Evolutionary conservation across 2,888 invertebrate species (phyloP), one percentile per base, ranked within the genome.

Genomic region (Drosophila quinaria): DNA sequence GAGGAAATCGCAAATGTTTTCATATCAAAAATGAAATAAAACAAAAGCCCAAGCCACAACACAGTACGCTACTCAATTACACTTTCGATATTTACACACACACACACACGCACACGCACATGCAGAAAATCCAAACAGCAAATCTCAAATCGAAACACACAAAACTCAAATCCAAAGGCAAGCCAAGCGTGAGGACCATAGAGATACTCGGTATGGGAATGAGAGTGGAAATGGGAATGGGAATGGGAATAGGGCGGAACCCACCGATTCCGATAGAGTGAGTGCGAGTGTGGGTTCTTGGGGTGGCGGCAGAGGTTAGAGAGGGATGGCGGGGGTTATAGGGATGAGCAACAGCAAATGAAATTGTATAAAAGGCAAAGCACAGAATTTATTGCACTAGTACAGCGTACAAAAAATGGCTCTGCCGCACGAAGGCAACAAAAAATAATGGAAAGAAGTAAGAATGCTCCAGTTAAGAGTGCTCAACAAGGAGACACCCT

Each of bases 1-100:
- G 19, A 72, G 63, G 65, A 19, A 10, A 65, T 74, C 72, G 73
- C 81, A 87, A 87, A 89, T 84, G 89, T 83, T 85, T 85, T 87
- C 62, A 89, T 89, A 89, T 85, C 89, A 85, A 89, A 85, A 87
- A 85, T 85, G 81, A 85, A 89, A 89, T 85, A 89, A 85, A 85
- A 89, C 87, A 85, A 89, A 87, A 80, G 80, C 72, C 80, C 70
- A 73, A 70, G 70, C 70, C 74, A 71, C 80, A 76, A 41, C 79
- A 70, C 74, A 86, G 75, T 71, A 80, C 88, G 83, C 90, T 89
- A 79, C 88, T 87, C 86, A 89, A 87, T 87, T 87, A 87, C 90
- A 89, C 88, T 84, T 87, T 80, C 81, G 85, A 81, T 85, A 84
- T 85, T 75, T 73, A 74, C 67, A 80, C 62, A 74, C 64, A 70